Evolutionary conservation across 2,888 invertebrate genomes (phyloP), one percentile per base, ranked within the genome.

Genomic region (Tipula confusa): DNA sequence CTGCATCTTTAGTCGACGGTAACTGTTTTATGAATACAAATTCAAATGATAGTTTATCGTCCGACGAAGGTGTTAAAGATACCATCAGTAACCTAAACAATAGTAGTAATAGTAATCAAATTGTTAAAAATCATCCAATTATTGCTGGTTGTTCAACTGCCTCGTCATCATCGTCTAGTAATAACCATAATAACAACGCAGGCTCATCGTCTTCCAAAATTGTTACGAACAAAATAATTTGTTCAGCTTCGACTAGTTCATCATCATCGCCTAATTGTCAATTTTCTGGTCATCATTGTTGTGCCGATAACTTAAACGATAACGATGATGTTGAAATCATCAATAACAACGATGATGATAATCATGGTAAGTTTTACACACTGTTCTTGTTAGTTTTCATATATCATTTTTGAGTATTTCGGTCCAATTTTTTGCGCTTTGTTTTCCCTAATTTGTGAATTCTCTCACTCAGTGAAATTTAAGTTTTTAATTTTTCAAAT

Each of bases 11-110:
- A 13, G 81, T 85, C 80, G 85, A 85, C 36, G 88, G 88, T 82
- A 64, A 64, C 11, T 86, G 88, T 64, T 87, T 86, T 84, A 87
- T 88, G 36, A 89, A 87, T 85, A 87, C 89, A 81, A 89, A 88
- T 86, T 88, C 89, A 83, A 89, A 88, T 85, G 89, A 89, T 84
- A 88, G 88, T 84, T 84, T 87, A 18, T 86, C 85, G 38, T 86
- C 86, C 13, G 86, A 86, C 79, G 86, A 86, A 84, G 33, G 36
- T 83, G 48, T 13, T 79, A 36, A 36, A 11, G 38, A 38, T 31
- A 83, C 29, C 83, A 29, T 79, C 81, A 24, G 29, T 43, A 83
- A 7, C n/a, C 24, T 64, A 24, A 36, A 36, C 11, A 29, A 38
- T 33, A 83, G 33, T 83, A 31, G 29, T 29, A 83, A 82, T 11